Conservation (phyloP, 2,888 invertebrate genomes). For the Agonopterix subpropinquella region DNA sequence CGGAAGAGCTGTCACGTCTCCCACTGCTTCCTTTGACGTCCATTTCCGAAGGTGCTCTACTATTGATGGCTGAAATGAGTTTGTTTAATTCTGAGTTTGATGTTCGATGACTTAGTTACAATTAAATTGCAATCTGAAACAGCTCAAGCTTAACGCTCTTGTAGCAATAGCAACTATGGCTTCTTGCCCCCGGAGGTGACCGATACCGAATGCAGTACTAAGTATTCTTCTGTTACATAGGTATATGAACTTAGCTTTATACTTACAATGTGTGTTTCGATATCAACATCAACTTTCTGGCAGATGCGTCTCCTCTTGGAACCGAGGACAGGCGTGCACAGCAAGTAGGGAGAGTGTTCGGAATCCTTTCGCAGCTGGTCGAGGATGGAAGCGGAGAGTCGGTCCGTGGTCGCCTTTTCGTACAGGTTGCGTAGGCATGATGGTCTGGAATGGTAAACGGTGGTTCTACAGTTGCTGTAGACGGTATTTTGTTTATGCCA, state of each 20-base stretch:
- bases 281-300: conserved; percentile 85
- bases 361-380: conserved; percentile 79
- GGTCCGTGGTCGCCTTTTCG: conserved; percentile 83
- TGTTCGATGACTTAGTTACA: not conserved
- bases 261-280: conserved; percentile 92
- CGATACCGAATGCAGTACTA: too few relatives aligned
- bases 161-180: too few relatives aligned
- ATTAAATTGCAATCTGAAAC: not conserved
- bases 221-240: too few relatives aligned
- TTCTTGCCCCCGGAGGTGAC: too few relatives aligned
- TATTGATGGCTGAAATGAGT: conserved; percentile 81
- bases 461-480: too few relatives aligned
- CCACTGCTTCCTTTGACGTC: conserved; percentile 89
- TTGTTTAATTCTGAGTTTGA: not conserved
- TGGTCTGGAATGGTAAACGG: conserved; percentile 69
- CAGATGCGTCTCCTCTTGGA: conserved; percentile 80
- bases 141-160: too few relatives aligned
- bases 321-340: conserved; percentile 88
- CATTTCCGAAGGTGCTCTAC: conserved; percentile 88
- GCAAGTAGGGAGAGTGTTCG: conserved; percentile 81
- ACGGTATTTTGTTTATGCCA: too few relatives aligned
- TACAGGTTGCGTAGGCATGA: conserved; percentile 85
- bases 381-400: conserved; percentile 78
- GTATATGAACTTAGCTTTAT: not conserved
- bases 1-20: conserved; percentile 87